These are phyloP conservation scores for Propithecus perrieri DNA, from an alignment of 2,797 vertebrate species.

Conservation along the genomic window DNA sequence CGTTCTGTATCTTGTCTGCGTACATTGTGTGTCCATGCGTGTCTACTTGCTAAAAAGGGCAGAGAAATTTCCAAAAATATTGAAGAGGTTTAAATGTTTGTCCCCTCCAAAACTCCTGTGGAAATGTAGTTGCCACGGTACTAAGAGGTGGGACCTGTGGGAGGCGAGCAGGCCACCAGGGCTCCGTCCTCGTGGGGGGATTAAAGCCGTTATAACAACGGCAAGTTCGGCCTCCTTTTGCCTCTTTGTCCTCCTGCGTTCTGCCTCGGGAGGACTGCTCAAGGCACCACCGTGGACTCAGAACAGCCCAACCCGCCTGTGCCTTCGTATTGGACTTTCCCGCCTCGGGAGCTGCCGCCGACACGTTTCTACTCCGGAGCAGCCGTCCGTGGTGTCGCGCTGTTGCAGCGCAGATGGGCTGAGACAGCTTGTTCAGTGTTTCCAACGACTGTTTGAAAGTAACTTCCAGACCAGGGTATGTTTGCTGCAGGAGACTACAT, in stretches of 20 bases:
- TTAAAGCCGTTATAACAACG: too few species aligned
- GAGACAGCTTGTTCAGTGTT: background rate
- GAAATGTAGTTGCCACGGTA: background rate
- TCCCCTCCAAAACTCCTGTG: background rate
- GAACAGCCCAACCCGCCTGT: background rate
- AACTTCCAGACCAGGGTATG: background rate
- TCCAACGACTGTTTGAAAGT: background rate
- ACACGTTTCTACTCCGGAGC: fast-evolving
- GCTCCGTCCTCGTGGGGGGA: background rate
- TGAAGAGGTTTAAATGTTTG: too few species aligned
- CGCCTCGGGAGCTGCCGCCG: background rate
- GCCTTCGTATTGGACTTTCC: background rate
- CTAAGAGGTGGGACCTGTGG: background rate
- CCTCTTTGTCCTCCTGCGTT: background rate
- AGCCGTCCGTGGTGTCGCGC: fast-evolving
- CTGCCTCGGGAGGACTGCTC: background rate
- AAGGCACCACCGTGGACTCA: background rate
- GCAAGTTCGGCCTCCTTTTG: background rate
- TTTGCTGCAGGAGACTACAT: background rate
- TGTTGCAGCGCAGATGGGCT: too few species aligned
- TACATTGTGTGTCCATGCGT: fast-evolving
- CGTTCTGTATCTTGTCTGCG: background rate
- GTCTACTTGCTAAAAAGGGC: background rate
- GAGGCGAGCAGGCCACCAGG: background rate
- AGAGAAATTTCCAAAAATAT: background rate